Base-by-base conservation (phyloP, 1,140 invertebrate species). In the Ips typographus region DNA sequence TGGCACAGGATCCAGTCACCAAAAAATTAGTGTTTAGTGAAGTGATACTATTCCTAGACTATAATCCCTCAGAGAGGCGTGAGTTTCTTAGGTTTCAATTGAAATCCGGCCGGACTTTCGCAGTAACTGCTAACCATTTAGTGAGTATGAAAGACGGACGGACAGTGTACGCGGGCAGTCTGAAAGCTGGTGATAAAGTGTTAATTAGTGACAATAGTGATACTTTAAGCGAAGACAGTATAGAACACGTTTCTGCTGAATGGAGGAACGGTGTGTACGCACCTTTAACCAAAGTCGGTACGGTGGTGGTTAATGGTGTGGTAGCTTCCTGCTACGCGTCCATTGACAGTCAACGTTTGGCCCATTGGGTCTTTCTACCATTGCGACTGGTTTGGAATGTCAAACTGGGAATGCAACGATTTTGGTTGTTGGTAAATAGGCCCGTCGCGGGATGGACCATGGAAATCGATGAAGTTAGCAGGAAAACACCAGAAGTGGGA, bases 311-410 rank as follows among this genome's bases (percentile, higher is more conserved):
- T 1, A 90, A 99, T 79, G 91, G 91, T 68, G 89, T 97, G 2
- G 85, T 95, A 1, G 93, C 93, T 1, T 98, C 96, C 0, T 99
- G 96, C 80, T 99, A 98, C 82, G 96, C 96, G 0, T 83, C 95
- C 5, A 85, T 98, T 8, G 85, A 92, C 77, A 93, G 90, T 80
- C 94, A 96, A 73, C 79, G 81, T 4, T 70, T 98, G 56, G 95
- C 95, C 3, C 96, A 98, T 78, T 86, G 85, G 76, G 89, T 90
- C 1, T 93, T 97, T 78, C 82, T 89, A 3, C 95, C 96, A 0
- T 80, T 94, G 59, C 83, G 95, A 53, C 66, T 90, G 1, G 82
- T 83, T 71, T 80, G 79, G 57, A 84, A 83, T 70, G 66, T 85
- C 36, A 79, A 81, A 71, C 72, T 80, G 8, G 70, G 71, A 36